A percentile compares a stretch with the other conserved stretches of the same genome.
Evolutionary conservation across 1,140 invertebrate genomes (phyloP).

Genomic region (Drosophila orosa): DNA sequence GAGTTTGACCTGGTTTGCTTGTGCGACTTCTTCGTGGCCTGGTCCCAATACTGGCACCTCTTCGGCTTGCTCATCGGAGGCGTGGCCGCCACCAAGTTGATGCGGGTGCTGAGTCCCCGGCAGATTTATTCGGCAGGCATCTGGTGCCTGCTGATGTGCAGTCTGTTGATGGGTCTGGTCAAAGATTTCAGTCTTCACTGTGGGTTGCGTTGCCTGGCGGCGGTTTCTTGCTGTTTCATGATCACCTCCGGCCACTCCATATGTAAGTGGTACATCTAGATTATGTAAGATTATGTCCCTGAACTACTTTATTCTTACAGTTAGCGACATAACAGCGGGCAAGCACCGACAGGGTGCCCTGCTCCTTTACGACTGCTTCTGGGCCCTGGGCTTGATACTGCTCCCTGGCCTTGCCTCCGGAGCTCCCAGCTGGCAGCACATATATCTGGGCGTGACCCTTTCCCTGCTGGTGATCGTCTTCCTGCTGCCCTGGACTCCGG

Average conservation of each 20-base stretch:
- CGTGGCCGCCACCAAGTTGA: slow-evolving; percentile 78
- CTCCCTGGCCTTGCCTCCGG: slow-evolving; percentile 76
- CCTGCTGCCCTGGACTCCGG: slow-evolving; percentile 83
- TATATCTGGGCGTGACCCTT: slow-evolving; percentile 81
- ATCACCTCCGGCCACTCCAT: slow-evolving; percentile 78
- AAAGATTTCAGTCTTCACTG: slow-evolving; percentile 82
- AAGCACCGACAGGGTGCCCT: slow-evolving; percentile 65
- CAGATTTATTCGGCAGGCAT: slow-evolving; percentile 77
- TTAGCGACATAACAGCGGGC: slow-evolving; percentile 80
- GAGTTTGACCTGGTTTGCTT: slow-evolving; percentile 84
- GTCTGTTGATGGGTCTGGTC: slow-evolving; percentile 73
- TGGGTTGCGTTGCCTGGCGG: slow-evolving; percentile 76
- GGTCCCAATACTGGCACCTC: slow-evolving; percentile 84
- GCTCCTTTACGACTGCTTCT: slow-evolving; percentile 83
- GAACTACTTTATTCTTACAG: slow-evolving; percentile 30
- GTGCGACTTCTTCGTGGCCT: slow-evolving; percentile 83
- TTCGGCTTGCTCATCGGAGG: slow-evolving; percentile 84
- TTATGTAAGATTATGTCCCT: not conserved
- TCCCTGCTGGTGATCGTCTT: slow-evolving; percentile 77
- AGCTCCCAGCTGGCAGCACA: slow-evolving; percentile 80
- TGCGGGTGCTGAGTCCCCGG: slow-evolving; percentile 81
- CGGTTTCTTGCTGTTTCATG: slow-evolving; percentile 80
- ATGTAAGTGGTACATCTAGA: slow-evolving; percentile 55
- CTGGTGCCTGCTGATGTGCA: slow-evolving; percentile 70
- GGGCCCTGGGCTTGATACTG: slow-evolving; percentile 83